phyloP scores from a whole-genome alignment of 1,140 invertebrate genomes.

The Eumeta japonica region DNA sequence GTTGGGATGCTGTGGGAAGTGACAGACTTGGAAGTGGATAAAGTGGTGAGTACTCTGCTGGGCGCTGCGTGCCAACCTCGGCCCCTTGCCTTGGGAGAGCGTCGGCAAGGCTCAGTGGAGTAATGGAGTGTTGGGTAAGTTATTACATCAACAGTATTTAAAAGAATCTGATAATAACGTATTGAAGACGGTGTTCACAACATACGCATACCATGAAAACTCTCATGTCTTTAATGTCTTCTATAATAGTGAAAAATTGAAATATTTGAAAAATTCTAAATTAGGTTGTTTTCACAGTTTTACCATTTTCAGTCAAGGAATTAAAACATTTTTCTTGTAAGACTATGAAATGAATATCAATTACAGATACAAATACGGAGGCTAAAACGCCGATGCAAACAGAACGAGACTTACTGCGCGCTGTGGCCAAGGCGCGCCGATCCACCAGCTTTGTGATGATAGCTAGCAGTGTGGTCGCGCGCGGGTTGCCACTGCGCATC shows the following conservation, averaged over 20 bases:
- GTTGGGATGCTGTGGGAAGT: slow-evolving; percentile 82
- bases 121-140: slow-evolving; percentile 50
- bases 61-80: slow-evolving; percentile 63
- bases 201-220: neutral
- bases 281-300: too few relatives aligned
- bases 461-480: slow-evolving; percentile 60
- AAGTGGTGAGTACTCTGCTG: slow-evolving; percentile 66
- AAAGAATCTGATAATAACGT: neutral
- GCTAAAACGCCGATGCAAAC: slow-evolving; percentile 29
- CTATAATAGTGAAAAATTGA: too few relatives aligned
- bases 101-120: slow-evolving; percentile 59
- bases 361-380: slow-evolving; percentile 26
- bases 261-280: too few relatives aligned
- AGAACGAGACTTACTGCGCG: slow-evolving; percentile 61
- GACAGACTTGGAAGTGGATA: slow-evolving; percentile 78
- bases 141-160: too few relatives aligned
- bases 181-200: neutral
- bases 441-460: slow-evolving; percentile 59
- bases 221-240: too few relatives aligned
- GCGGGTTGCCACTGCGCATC: slow-evolving; percentile 61
- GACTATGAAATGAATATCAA: too few relatives aligned
- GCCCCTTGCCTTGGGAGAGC: slow-evolving; percentile 51
- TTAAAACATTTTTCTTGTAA: too few relatives aligned
- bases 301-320: too few relatives aligned
- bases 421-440: slow-evolving; percentile 56